Evolutionary conservation across 2,797 vertebrate genomes (phyloP), one percentile per base, ranked within the genome.

Genomic region (Trachops cirrhosus): DNA sequence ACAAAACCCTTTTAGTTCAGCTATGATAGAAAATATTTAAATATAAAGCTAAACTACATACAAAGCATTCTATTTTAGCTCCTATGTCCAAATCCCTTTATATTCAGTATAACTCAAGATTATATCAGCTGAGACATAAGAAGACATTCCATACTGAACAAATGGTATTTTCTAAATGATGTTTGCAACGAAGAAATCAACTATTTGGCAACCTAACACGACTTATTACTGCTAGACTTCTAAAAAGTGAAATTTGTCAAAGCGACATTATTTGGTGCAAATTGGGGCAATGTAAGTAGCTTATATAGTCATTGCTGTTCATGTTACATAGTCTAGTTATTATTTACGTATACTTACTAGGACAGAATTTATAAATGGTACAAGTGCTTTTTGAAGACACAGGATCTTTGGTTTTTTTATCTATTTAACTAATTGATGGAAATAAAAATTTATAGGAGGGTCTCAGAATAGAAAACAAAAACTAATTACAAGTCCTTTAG

Each of bases 361-460:
- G 34, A 87, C 7, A 82, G 41, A 87, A 86, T 26, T 96, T 52
- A 91, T 71, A 88, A 94, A 89, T 62, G 46, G 77, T 44, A 82
- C 16, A 86, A 79, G 39, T 59, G 10, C 18, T 75, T 86, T 94
- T 11, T 91, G 44, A 85, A 59, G 77, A 84, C 18, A 82, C 0
- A 73, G 18, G 54, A 54, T 71, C 34, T 67, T 95, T 80, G 37
- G 46, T 84, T 84, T 95, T 95, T 46, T 96, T 74, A 73, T 19
- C 67, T n/a, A 68, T n/a, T 71, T 86, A 92, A 89, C 75, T 83
- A 79, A 89, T 2, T 64, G 22, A 80, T 67, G 32, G 19, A 97
- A 95, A 64, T 92, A 68, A 94, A 86, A 87, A 94, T n/a, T 90
- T 86, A 70, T 46, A 50, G 54, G 37, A 89, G 46, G 26, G 18